Evolutionary conservation across 2,113 vertebrate species (phyloP).

Genomic region (Eretmochelys imbricata): DNA sequence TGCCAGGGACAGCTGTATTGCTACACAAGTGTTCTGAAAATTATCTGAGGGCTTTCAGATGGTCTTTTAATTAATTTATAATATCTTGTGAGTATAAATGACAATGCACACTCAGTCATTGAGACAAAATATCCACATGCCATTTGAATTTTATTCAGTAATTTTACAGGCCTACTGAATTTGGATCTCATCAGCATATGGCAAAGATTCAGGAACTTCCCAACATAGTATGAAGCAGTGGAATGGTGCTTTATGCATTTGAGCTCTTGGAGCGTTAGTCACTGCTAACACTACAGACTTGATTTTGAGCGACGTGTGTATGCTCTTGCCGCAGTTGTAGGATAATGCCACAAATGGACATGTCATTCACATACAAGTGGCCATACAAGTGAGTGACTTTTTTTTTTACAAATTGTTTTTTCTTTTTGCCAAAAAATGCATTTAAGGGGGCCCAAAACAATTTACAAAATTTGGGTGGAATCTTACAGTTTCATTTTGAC

Average conservation of each 20-base stretch:
- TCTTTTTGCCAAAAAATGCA: neutral
- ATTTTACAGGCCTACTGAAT: neutral
- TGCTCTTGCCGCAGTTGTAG: conserved; percentile 10
- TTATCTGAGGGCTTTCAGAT: conserved; percentile 59
- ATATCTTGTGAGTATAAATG: conserved; percentile 50
- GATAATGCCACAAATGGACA: neutral
- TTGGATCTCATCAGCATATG: conserved; percentile 13
- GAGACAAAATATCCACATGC: conserved; percentile 14
- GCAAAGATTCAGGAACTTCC: conserved; percentile 38
- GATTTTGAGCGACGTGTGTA: neutral
- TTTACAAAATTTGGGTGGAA: too few relatives aligned
- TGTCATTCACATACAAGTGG: too few relatives aligned
- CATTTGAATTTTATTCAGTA: conserved; percentile 33
- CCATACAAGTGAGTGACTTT: neutral
- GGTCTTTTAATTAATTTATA: conserved; percentile 66
- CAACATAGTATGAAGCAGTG: accelerated
- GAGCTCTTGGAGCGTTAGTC: neutral
- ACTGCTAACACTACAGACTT: neutral
- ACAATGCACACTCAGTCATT: conserved; percentile 26
- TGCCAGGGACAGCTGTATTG: conserved; percentile 24
- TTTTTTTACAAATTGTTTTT: neutral
- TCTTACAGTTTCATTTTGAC: too few relatives aligned
- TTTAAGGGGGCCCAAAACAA: neutral
- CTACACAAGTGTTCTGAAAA: conserved; percentile 45
- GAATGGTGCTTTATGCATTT: accelerated